These are phyloP conservation scores for Glaucidium brasilianum DNA, from an alignment of 2,113 vertebrate species.

Conservation along the genomic window DNA sequence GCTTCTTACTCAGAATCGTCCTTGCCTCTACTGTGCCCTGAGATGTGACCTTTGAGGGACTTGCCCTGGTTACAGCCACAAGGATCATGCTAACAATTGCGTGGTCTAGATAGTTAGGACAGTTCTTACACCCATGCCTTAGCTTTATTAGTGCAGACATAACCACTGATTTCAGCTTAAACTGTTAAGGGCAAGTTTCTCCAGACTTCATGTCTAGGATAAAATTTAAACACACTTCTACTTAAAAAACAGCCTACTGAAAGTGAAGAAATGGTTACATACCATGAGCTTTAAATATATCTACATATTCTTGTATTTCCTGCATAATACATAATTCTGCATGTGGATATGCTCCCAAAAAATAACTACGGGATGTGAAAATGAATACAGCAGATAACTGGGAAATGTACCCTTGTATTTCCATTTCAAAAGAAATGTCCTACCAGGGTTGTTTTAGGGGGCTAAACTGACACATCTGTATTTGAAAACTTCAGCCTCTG, in stretches of 20 bases:
- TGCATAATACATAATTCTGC: not conserved
- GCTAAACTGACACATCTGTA: not conserved
- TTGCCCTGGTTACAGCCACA: not conserved
- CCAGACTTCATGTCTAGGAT: not conserved
- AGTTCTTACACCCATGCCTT: not conserved
- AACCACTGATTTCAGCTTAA: not conserved
- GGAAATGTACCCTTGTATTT: not conserved
- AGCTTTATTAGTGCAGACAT: not conserved
- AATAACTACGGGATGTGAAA: not conserved
- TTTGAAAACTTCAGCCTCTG: not conserved
- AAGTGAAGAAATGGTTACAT: not conserved
- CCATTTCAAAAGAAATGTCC: not conserved
- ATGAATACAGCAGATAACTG: not conserved
- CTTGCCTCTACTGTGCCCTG: not conserved
- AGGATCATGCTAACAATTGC: not conserved
- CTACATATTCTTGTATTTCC: not conserved
- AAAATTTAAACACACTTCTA: not conserved
- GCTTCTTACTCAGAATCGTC: not conserved
- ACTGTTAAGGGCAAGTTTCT: not conserved
- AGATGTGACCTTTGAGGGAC: not conserved
- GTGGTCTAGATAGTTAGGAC: not conserved
- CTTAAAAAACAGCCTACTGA: not conserved
- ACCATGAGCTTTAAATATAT: not conserved
- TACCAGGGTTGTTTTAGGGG: not conserved
- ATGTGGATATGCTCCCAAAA: not conserved